Conservation (phyloP, 1,140 invertebrate species). For the Drosophila sp. region DNA sequence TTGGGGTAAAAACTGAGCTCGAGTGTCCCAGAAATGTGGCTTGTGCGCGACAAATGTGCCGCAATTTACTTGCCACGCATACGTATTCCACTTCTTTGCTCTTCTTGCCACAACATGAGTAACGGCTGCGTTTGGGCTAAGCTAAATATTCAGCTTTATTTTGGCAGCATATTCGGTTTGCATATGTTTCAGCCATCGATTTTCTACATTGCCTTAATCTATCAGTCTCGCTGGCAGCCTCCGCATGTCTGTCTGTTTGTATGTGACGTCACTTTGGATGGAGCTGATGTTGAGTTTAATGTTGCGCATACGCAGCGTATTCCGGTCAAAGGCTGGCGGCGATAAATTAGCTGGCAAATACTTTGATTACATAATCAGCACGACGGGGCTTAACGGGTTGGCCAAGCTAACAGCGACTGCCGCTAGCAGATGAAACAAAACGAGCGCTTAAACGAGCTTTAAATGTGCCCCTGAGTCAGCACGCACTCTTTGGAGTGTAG, state of each 20-base stretch:
- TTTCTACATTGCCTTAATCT: conserved; percentile 16
- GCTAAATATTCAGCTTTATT: conserved; percentile 30
- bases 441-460: conserved; percentile 76
- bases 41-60: conserved; percentile 48
- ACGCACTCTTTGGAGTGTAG: conserved; percentile 41
- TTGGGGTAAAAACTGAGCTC: conserved; percentile 23
- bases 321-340: conserved; percentile 60
- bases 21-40: conserved; percentile 16
- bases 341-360: conserved; percentile 82
- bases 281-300: conserved; percentile 26
- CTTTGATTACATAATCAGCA: conserved; percentile 82
- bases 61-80: conserved; percentile 30
- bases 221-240: conserved; percentile 4
- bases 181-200: conserved; percentile 20
- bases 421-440: conserved; percentile 64
- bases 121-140: conserved; percentile 29
- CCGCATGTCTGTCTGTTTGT: conserved; percentile 1
- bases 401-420: conserved; percentile 5
- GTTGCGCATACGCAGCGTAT: conserved; percentile 52
- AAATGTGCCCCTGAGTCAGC: conserved; percentile 82
- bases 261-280: conserved; percentile 7
- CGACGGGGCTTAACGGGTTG: conserved; percentile 40
- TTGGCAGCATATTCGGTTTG: conserved; percentile 4
- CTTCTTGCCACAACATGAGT: conserved; percentile 21
- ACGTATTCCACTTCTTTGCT: background rate